phyloP scores from a whole-genome alignment of 1,140 invertebrate genomes.

The Acromyrmex charruanus region DNA sequence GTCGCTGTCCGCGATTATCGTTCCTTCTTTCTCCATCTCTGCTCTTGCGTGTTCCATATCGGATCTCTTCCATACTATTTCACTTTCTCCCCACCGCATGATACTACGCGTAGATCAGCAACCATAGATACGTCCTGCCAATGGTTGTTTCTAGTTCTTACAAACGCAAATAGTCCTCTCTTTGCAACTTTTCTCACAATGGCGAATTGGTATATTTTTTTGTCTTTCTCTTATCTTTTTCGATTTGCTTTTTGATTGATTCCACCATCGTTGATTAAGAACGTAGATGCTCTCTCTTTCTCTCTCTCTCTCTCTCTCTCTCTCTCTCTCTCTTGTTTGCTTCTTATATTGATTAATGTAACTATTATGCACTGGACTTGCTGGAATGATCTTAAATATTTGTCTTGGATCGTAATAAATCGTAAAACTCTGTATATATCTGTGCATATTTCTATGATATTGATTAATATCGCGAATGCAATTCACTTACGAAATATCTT shows the following conservation, averaged over 20 bases:
- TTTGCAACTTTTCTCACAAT: background rate
- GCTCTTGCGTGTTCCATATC: constrained; percentile 10
- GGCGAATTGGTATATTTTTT: background rate
- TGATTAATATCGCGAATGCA: background rate
- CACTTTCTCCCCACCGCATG: constrained; percentile 29
- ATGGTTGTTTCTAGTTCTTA: constrained; percentile 38
- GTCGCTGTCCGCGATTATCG: constrained; percentile 6
- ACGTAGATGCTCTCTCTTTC: background rate
- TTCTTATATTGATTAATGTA: constrained; percentile 13
- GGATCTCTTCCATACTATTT: constrained; percentile 46
- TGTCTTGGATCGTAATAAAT: constrained; percentile 31
- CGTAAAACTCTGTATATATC: background rate
- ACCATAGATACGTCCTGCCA: background rate
- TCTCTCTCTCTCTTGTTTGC: background rate
- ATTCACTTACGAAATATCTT: background rate
- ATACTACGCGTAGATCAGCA: background rate
- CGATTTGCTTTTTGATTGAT: background rate
- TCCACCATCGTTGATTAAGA: constrained; percentile 6
- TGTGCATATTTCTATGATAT: background rate
- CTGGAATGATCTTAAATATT: background rate
- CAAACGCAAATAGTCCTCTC: background rate
- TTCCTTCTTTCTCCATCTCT: constrained; percentile 14
- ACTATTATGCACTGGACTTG: constrained; percentile 5
- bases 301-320: too few relatives aligned
- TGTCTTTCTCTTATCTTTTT: background rate